These are phyloP conservation scores for Sander vitreus DNA, from an alignment of 2,113 vertebrate species.

Conservation along the genomic window DNA sequence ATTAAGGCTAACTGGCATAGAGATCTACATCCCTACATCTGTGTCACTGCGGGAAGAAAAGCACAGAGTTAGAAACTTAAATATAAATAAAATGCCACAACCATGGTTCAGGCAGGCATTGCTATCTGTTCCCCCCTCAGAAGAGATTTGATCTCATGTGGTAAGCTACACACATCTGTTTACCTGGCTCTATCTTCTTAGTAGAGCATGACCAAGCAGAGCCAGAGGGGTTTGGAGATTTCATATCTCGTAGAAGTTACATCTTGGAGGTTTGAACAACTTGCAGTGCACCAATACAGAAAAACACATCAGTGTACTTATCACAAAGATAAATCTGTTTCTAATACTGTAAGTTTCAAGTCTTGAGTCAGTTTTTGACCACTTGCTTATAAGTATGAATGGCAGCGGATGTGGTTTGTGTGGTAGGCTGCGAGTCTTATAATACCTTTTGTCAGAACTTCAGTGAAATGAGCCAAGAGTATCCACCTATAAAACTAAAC, in stretches of 20 bases:
- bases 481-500: background rate
- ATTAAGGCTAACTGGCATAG: background rate
- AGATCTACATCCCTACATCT: background rate
- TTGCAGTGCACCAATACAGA: background rate
- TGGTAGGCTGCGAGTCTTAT: background rate
- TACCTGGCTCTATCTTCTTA: conserved; percentile 51
- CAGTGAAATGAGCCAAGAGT: background rate
- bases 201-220: conserved; percentile 56
- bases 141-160: conserved; percentile 61
- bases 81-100: conserved; percentile 12
- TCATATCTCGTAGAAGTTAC: conserved; percentile 28
- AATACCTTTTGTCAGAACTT: background rate
- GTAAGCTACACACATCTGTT: conserved; percentile 56
- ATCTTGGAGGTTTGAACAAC: conserved; percentile 41
- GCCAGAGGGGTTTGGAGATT: conserved; percentile 43
- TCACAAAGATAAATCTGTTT: conserved; percentile 8
- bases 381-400: background rate
- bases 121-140: conserved; percentile 18
- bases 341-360: background rate
- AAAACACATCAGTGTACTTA: background rate
- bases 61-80: background rate
- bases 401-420: background rate
- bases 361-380: background rate
- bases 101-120: background rate
- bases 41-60: background rate